These are phyloP conservation scores for human DNA, from an alignment of 2,113 vertebrate genomes.

Conservation along the genomic window GRCh38 chr7:156523501-156524000, in stretches of 20 bases:
- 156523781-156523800: neutral
- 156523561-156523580: too few relatives aligned
- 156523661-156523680: too few relatives aligned
- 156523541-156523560: rapidly evolving
- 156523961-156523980: neutral
- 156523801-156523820: rapidly evolving
- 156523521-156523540: neutral
- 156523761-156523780: neutral
- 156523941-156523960: neutral
- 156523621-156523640: too few relatives aligned
- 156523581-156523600: neutral
- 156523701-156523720: rapidly evolving
- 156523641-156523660: rapidly evolving
- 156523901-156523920: rapidly evolving
- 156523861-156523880: neutral
- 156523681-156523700: rapidly evolving
- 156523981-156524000: too few relatives aligned
- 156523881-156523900: neutral
- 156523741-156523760: neutral
- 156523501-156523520: neutral
- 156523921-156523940: rapidly evolving
- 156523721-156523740: rapidly evolving
- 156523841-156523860: neutral
- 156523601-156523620: too few relatives aligned
- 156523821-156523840: neutral